Evolutionary conservation across 2,888 invertebrate species (phyloP).

Genomic region (Agrotis exclamationis): DNA sequence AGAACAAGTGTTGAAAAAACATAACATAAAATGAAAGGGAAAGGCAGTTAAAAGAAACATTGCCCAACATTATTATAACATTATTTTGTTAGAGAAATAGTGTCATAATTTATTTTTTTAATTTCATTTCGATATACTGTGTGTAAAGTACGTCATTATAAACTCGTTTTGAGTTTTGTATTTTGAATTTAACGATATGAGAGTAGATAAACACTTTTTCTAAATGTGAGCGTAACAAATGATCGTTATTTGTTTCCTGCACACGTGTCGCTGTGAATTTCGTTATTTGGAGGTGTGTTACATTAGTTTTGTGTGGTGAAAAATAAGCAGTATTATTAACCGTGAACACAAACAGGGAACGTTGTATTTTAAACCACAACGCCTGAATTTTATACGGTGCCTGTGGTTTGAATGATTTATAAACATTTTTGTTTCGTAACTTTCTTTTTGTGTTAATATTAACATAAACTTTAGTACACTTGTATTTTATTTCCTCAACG

Average conservation of each 20-base stretch:
- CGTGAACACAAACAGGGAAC: conserved; percentile 31
- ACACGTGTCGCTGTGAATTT: conserved; percentile 35
- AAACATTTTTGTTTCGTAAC: conserved; percentile 20
- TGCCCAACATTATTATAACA: accelerated
- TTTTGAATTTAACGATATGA: no score
- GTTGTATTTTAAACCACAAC: conserved; percentile 35
- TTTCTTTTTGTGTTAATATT: conserved; percentile 24
- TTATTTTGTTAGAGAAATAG: no score
- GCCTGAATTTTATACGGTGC: conserved; percentile 22
- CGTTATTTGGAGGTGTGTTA: conserved; percentile 33
- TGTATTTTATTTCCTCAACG: no score
- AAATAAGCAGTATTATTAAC: conserved; percentile 40
- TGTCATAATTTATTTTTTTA: no score
- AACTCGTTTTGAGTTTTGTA: no score
- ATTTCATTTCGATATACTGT: no score
- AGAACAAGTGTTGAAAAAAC: conserved; percentile 4
- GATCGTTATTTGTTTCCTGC: conserved; percentile 39
- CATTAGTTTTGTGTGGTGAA: conserved; percentile 44
- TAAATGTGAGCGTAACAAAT: conserved; percentile 30
- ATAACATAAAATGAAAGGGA: not conserved
- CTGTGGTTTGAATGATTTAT: conserved; percentile 25
- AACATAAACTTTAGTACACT: not conserved
- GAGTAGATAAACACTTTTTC: conserved; percentile 21
- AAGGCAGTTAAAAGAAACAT: not conserved
- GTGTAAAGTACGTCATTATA: no score